phyloP scores from a whole-genome alignment of 2,888 invertebrate species.

The Caenorhabditis sp. region DNA sequence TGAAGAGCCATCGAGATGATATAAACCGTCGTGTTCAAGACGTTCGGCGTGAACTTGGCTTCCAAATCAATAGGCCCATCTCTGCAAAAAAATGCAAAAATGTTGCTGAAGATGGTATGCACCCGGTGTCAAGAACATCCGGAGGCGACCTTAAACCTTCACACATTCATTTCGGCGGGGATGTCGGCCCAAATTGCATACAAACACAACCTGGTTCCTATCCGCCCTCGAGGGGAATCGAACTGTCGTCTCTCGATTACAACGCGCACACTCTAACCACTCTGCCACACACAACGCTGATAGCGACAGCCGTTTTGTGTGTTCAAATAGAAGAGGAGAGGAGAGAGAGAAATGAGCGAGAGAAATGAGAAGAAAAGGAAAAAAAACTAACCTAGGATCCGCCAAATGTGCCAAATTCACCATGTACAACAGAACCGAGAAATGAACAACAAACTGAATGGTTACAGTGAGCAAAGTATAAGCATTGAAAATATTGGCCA shows the following conservation, averaged over 20 bases:
- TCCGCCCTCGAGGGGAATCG: slow-evolving; percentile 21
- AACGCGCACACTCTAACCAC: slow-evolving; percentile 20
- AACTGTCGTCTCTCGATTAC: slow-evolving; percentile 3
- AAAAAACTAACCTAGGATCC: slow-evolving; percentile 53
- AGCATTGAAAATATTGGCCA: slow-evolving; percentile 97
- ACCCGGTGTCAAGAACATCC: slow-evolving; percentile 34
- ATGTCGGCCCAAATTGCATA: slow-evolving; percentile 40
- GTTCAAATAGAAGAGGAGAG: neutral
- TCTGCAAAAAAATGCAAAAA: slow-evolving; percentile 49
- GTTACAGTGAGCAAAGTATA: slow-evolving; percentile 95
- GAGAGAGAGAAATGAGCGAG: neutral
- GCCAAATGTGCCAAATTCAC: slow-evolving; percentile 75
- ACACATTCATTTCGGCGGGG: slow-evolving; percentile 31
- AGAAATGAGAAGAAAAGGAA: neutral
- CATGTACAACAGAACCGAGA: slow-evolving; percentile 86
- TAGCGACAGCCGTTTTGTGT: neutral
- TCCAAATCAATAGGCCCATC: slow-evolving; percentile 65
- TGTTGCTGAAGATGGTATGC: slow-evolving; percentile 37
- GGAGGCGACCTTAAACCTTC: slow-evolving; percentile 39
- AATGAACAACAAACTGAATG: slow-evolving; percentile 92
- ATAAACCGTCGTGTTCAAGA: slow-evolving; percentile 96
- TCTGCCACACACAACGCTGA: slow-evolving; percentile 17
- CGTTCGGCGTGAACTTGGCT: slow-evolving; percentile 83
- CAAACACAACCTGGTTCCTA: slow-evolving; percentile 44
- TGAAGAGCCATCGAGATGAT: slow-evolving; percentile 96